These are phyloP conservation scores for Silurus aristotelis DNA, from an alignment of 2,797 vertebrate species.

Conservation along the genomic window DNA sequence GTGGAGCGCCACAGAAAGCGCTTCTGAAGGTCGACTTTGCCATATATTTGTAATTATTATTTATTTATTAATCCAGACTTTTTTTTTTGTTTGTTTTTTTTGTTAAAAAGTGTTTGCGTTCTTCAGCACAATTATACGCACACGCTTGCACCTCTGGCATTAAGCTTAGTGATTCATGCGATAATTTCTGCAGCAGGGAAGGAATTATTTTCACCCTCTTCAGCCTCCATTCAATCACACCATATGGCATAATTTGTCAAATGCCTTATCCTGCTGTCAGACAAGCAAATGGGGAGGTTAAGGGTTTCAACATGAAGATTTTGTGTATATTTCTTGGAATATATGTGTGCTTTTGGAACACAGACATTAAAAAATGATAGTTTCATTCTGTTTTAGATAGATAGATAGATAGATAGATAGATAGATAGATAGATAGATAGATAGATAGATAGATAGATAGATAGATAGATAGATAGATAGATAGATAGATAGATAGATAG, in stretches of 20 bases:
- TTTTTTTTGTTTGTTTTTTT: background rate
- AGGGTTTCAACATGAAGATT: background rate
- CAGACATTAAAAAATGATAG: too few relatives aligned
- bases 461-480: too few relatives aligned
- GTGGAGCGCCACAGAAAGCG: background rate
- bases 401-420: too few relatives aligned
- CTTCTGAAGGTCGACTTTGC: background rate
- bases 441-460: too few relatives aligned
- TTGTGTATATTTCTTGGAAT: background rate
- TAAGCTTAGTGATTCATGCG: constrained; percentile 6
- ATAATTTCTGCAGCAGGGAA: constrained; percentile 4
- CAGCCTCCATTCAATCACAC: constrained; percentile 23
- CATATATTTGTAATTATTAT: background rate
- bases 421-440: too few relatives aligned
- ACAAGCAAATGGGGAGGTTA: background rate
- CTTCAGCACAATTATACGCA: constrained; percentile 5
- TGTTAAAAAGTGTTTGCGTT: background rate
- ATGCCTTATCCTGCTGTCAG: background rate
- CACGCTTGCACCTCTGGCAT: background rate
- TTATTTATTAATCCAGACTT: background rate
- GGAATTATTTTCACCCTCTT: constrained; percentile 14
- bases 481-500: too few relatives aligned
- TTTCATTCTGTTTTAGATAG: too few relatives aligned
- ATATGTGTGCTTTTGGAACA: background rate
- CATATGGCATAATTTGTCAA: constrained; percentile 21